Percentiles rank a stretch among this genome's conserved stretches.
These are phyloP conservation scores for Pandion haliaetus DNA, from an alignment of 2,113 vertebrate genomes.

Conservation along the genomic window DNA sequence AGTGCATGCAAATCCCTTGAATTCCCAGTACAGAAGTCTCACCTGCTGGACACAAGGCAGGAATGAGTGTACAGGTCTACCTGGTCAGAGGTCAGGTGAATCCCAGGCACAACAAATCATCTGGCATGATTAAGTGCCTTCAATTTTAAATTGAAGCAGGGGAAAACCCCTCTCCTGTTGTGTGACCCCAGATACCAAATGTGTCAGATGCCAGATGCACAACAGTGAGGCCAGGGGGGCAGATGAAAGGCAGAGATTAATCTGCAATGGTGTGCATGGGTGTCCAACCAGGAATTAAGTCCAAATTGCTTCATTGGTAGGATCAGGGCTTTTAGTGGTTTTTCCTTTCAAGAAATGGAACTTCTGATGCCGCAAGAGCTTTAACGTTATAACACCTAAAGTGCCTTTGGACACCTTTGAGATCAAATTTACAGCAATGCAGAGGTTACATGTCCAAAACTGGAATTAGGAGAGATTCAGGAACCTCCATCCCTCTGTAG, in stretches of 20 bases:
- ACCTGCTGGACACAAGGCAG: background rate
- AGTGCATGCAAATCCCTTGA: background rate
- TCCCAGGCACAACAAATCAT: background rate
- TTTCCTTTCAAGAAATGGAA: background rate
- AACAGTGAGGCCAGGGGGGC: background rate
- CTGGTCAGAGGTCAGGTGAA: background rate
- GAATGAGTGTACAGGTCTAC: background rate
- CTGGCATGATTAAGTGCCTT: background rate
- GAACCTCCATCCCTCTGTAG: background rate
- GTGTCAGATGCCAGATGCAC: fast-evolving
- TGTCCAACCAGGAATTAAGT: background rate
- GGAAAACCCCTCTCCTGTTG: background rate
- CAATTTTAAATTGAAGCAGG: background rate
- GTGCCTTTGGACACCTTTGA: background rate
- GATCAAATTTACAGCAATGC: background rate
- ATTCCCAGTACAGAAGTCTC: background rate
- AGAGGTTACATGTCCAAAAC: background rate
- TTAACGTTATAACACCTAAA: background rate
- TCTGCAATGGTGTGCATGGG: background rate
- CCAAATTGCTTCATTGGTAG: background rate
- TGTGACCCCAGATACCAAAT: background rate
- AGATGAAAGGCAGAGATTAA: background rate
- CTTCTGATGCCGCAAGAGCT: background rate
- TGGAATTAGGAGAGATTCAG: background rate
- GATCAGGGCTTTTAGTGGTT: background rate